phyloP scores from a whole-genome alignment of 2,888 invertebrate species.

The Ennomos fuscantarius region DNA sequence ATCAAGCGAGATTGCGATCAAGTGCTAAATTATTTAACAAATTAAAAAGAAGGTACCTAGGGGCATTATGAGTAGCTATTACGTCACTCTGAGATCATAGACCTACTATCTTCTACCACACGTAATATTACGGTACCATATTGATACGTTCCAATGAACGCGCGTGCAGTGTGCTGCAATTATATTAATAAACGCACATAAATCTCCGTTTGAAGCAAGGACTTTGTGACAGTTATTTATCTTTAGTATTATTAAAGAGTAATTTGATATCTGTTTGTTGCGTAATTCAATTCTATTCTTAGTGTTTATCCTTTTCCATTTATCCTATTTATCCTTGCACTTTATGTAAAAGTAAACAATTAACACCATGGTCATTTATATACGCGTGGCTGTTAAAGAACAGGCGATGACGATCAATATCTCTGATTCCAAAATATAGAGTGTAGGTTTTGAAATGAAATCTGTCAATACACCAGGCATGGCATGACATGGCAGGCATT shows the following conservation, averaged over 20 bases:
- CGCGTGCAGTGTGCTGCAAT: conserved; percentile 24
- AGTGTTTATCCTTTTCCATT: too few species aligned
- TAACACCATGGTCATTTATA: too few species aligned
- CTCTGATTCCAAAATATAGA: too few species aligned
- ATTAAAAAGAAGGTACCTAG: conserved; percentile 11
- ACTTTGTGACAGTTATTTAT: conserved; percentile 10
- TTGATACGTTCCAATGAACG: conserved; percentile 20
- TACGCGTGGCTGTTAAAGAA: too few species aligned
- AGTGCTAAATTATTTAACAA: conserved; percentile 17
- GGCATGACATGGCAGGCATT: too few species aligned
- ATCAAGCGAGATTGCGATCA: conserved; percentile 11
- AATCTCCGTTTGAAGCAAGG: conserved; percentile 19
- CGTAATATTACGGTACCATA: conserved; percentile 15
- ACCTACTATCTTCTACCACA: neutral
- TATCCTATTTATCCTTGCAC: too few species aligned
- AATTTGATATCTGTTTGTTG: conserved; percentile 5
- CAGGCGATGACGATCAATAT: too few species aligned
- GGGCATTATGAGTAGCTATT: conserved; percentile 10
- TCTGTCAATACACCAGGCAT: too few species aligned
- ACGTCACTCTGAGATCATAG: conserved; percentile 25
- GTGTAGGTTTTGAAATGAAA: too few species aligned
- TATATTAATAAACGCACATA: conserved; percentile 14
- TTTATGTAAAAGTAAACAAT: too few species aligned
- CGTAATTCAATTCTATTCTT: too few species aligned
- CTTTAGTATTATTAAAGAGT: conserved; percentile 4